phyloP scores from a whole-genome alignment of 2,113 vertebrate genomes.

The Lepus timidus region DNA sequence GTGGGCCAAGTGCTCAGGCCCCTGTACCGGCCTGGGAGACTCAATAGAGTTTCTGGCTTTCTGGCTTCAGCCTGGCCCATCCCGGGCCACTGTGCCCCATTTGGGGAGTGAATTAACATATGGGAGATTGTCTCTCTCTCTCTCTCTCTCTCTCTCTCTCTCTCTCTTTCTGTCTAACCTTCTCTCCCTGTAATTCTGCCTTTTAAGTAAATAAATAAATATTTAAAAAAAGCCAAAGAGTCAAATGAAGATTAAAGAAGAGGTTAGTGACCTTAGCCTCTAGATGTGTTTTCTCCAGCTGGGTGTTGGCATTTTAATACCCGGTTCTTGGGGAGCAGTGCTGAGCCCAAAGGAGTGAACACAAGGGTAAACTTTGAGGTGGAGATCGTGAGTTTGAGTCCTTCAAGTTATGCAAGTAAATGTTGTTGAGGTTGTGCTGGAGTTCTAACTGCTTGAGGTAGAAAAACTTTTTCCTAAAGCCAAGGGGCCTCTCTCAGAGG shows the following conservation, averaged over 20 bases:
- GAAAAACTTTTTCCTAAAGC: background rate
- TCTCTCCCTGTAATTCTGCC: too few relatives aligned
- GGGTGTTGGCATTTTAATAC: conserved; percentile 30
- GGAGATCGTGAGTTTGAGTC: background rate
- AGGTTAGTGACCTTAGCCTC: conserved; percentile 2
- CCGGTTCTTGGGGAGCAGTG: background rate
- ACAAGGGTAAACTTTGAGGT: background rate
- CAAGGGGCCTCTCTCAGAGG: background rate
- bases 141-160: too few relatives aligned
- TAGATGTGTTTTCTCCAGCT: background rate
- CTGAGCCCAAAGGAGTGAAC: background rate
- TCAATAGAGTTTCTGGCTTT: too few relatives aligned
- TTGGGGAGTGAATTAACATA: too few relatives aligned
- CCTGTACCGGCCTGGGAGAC: too few relatives aligned
- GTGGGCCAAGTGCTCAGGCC: too few relatives aligned
- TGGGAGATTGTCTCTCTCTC: too few relatives aligned
- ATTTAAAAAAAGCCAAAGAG: too few relatives aligned
- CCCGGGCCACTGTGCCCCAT: too few relatives aligned
- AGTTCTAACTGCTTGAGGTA: background rate
- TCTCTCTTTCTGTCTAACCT: too few relatives aligned
- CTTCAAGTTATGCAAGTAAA: background rate
- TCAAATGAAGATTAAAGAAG: background rate
- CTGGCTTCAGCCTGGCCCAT: too few relatives aligned
- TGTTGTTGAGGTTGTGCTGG: background rate
- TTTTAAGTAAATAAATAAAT: too few relatives aligned